phyloP scores from a whole-genome alignment of 2,113 vertebrate genomes.

The Meleagris gallopavo region DNA sequence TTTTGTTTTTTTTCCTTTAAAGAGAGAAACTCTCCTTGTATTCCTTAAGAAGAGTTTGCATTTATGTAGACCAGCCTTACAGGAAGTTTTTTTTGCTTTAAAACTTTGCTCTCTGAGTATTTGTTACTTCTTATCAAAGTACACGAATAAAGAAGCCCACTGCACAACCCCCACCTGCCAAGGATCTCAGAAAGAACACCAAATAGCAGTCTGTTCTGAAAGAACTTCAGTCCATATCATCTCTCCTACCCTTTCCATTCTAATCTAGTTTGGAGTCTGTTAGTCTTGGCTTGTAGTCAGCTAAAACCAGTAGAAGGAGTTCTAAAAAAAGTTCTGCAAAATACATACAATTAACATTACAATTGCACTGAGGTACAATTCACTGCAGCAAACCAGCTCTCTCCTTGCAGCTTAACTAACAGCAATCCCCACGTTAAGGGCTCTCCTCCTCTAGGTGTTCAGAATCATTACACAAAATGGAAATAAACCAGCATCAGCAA shows the following conservation, averaged over 20 bases:
- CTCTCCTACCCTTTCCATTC: not conserved
- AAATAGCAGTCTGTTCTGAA: not conserved
- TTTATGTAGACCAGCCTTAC: not conserved
- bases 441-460: not conserved
- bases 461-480: not conserved
- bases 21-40: not conserved
- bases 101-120: not conserved
- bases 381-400: not conserved
- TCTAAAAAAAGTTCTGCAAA: not conserved
- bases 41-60: not conserved
- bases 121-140: not conserved
- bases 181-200: not conserved
- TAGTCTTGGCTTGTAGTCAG: not conserved
- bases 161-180: not conserved
- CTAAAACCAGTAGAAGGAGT: not conserved
- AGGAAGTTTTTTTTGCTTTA: not conserved
- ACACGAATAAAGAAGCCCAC: not conserved
- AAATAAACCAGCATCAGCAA: not conserved
- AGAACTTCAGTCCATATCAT: not conserved
- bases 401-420: not conserved
- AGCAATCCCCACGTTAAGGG: not conserved
- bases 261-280: not conserved
- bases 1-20: not conserved
- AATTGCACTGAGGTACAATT: not conserved
- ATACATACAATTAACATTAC: not conserved